A percentile compares a stretch with the other conserved stretches of the same genome.
These are phyloP conservation scores for Uropetala carovei DNA, from an alignment of 2,888 invertebrate species.

Conservation along the genomic window DNA sequence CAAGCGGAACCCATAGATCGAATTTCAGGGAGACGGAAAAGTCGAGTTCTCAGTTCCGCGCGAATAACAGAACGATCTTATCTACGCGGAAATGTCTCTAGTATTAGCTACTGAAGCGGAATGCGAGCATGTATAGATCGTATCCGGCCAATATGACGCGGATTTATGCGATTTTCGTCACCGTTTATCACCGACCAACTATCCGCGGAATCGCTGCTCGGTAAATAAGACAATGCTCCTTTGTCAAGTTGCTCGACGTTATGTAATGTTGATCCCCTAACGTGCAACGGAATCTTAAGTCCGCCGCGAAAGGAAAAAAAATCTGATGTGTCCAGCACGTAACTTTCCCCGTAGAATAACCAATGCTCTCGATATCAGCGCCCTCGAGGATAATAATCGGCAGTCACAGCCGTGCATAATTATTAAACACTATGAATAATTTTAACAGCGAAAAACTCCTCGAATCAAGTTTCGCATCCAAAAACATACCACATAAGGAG, in stretches of 20 bases:
- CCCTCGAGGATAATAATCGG: too few relatives aligned
- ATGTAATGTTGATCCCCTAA: background rate
- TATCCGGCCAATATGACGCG: background rate
- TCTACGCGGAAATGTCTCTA: background rate
- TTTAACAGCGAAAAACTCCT: too few relatives aligned
- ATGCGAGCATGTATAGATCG: conserved; percentile 6
- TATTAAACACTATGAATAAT: too few relatives aligned
- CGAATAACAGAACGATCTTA: background rate
- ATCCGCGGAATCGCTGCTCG: background rate
- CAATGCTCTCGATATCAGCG: too few relatives aligned
- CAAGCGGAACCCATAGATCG: background rate
- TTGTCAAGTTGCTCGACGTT: background rate
- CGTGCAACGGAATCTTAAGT: too few relatives aligned
- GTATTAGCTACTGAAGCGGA: background rate
- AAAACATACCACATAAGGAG: too few relatives aligned
- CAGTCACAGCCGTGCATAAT: too few relatives aligned
- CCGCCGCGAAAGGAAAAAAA: too few relatives aligned
- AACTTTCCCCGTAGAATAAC: too few relatives aligned
- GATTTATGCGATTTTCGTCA: conserved; percentile 6
- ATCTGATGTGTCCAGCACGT: too few relatives aligned
- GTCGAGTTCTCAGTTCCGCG: background rate
- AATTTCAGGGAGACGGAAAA: background rate
- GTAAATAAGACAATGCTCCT: background rate
- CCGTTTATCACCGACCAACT: background rate
- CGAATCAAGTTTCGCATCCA: too few relatives aligned